Conservation (phyloP, 2,888 invertebrate species). For the Hirtodrosophila histrioides region DNA sequence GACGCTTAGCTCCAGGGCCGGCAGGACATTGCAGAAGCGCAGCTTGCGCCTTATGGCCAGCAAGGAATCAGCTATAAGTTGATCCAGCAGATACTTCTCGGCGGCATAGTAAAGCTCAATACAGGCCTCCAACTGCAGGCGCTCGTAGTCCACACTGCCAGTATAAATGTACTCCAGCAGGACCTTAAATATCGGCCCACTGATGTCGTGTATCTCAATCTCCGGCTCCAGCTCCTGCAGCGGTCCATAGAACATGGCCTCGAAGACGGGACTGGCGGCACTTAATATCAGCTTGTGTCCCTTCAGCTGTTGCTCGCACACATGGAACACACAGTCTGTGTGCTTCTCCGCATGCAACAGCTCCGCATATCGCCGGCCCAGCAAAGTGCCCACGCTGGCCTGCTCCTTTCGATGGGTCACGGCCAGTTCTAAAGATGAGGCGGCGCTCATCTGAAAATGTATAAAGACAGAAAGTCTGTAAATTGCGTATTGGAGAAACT, state of each 20-base stretch:
- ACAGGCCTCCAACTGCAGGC: slow-evolving; percentile 76
- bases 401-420: slow-evolving; percentile 59
- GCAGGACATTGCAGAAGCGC: slow-evolving; percentile 83
- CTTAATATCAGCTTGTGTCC: slow-evolving; percentile 92
- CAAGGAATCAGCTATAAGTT: slow-evolving; percentile 76
- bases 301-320: slow-evolving; percentile 85
- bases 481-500: slow-evolving; percentile 27
- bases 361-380: slow-evolving; percentile 81
- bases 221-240: slow-evolving; percentile 84
- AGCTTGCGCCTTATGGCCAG: slow-evolving; percentile 79
- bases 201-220: slow-evolving; percentile 84
- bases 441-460: slow-evolving; percentile 49
- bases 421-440: slow-evolving; percentile 48
- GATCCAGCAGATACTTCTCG: slow-evolving; percentile 83
- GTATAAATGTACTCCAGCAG: slow-evolving; percentile 83
- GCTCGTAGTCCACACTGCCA: slow-evolving; percentile 74
- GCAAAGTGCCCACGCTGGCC: slow-evolving; percentile 40
- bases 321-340: slow-evolving; percentile 82
- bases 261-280: slow-evolving; percentile 94
- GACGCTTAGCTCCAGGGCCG: slow-evolving; percentile 81
- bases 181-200: slow-evolving; percentile 83
- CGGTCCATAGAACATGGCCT: slow-evolving; percentile 94
- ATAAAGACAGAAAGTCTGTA: slow-evolving; percentile 22
- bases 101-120: slow-evolving; percentile 84
- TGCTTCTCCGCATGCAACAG: slow-evolving; percentile 80